phyloP scores from a whole-genome alignment of 1,140 invertebrate genomes.

The Armadillidium nasatum region DNA sequence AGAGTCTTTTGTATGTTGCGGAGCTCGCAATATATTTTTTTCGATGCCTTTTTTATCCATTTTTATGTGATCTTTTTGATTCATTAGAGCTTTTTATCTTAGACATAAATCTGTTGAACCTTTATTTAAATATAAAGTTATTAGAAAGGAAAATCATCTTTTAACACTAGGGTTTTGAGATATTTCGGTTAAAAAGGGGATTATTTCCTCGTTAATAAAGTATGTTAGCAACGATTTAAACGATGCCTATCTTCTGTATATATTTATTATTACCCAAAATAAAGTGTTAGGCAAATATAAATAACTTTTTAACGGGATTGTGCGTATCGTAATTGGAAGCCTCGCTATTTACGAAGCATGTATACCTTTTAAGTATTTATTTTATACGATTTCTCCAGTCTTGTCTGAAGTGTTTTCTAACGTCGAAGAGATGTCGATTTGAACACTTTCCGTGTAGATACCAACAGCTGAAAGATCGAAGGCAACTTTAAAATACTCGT shows the following conservation, averaged over 20 bases:
- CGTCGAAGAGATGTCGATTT: not conserved
- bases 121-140: constrained; percentile 45
- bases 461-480: constrained; percentile 9
- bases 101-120: constrained; percentile 41
- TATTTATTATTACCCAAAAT: constrained; percentile 29
- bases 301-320: constrained; percentile 39
- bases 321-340: constrained; percentile 31
- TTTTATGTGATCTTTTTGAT: constrained; percentile 44
- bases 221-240: not conserved
- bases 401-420: not conserved
- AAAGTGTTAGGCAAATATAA: constrained; percentile 40
- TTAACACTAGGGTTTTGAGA: constrained; percentile 33
- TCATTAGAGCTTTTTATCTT: constrained; percentile 43
- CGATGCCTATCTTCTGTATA: not conserved
- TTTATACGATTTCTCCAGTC: constrained; percentile 8
- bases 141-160: constrained; percentile 42
- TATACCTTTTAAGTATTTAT: constrained; percentile 2
- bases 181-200: constrained; percentile 31
- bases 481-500: not conserved
- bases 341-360: constrained; percentile 15
- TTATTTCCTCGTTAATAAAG: constrained; percentile 23
- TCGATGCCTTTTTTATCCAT: constrained; percentile 29
- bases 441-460: constrained; percentile 9
- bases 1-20: constrained; percentile 41
- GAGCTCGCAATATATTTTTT: constrained; percentile 33